Conservation (phyloP, 2,797 vertebrate species). For the Cottoperca gobio region DNA sequence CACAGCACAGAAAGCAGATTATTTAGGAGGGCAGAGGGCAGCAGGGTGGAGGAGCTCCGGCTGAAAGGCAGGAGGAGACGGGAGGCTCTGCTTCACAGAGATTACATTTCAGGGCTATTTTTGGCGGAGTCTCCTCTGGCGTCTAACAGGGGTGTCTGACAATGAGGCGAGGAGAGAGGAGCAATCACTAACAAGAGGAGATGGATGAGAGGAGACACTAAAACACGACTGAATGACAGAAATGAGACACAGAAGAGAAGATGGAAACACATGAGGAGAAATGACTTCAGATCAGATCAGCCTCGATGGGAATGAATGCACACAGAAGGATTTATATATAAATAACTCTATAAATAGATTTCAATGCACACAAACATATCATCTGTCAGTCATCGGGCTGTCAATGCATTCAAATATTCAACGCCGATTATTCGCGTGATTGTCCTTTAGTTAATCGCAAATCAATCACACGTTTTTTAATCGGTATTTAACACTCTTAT, state of each 20-base stretch:
- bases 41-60: not conserved
- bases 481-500: too few species aligned
- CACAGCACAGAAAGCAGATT: constrained; percentile 4
- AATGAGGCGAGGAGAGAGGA: not conserved
- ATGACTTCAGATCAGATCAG: too few species aligned
- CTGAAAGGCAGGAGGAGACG: not conserved
- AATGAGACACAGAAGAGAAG: constrained; percentile 3
- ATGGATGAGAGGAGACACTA: not conserved
- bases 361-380: too few species aligned
- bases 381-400: too few species aligned
- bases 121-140: not conserved
- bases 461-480: too few species aligned
- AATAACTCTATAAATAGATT: too few species aligned
- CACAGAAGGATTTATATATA: too few species aligned
- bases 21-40: constrained; percentile 11
- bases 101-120: constrained; percentile 67
- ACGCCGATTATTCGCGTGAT: too few species aligned
- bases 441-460: too few species aligned
- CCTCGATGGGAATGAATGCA: too few species aligned
- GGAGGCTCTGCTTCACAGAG: constrained; percentile 52
- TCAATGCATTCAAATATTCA: too few species aligned
- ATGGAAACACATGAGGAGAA: too few species aligned
- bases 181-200: constrained; percentile 3
- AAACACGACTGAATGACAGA: constrained; percentile 1
- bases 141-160: constrained; percentile 9